Percentiles rank a stretch among this genome's conserved stretches.
Evolutionary conservation across 2,888 invertebrate species (phyloP).

Genomic region (Leptopilina myrica): DNA sequence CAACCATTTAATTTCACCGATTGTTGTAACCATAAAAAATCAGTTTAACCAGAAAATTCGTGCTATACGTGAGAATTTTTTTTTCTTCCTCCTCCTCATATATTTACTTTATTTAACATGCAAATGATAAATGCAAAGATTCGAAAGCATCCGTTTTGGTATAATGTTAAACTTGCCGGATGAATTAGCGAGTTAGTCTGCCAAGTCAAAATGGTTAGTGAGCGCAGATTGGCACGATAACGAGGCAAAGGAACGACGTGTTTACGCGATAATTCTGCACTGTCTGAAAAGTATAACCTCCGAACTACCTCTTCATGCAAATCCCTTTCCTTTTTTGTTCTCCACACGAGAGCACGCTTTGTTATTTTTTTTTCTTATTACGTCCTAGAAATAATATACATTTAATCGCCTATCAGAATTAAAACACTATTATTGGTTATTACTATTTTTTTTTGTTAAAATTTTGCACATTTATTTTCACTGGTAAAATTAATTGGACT

Average conservation of each 20-base stretch:
- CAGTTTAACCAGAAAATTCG: too few species aligned
- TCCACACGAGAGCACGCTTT: background rate
- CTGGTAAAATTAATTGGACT: too few species aligned
- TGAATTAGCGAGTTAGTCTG: constrained; percentile 31
- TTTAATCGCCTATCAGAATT: background rate
- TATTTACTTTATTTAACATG: constrained; percentile 11
- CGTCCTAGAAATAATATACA: background rate
- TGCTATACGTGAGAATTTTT: too few species aligned
- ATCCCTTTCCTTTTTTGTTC: background rate
- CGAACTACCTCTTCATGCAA: background rate
- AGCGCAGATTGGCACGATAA: constrained; percentile 29
- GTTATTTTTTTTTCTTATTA: background rate
- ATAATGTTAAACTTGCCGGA: constrained; percentile 18
- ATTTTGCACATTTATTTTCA: too few species aligned
- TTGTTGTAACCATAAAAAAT: too few species aligned
- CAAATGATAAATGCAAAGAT: constrained; percentile 31
- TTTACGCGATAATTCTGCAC: constrained; percentile 27
- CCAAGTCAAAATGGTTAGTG: constrained; percentile 28
- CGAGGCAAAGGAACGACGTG: constrained; percentile 26
- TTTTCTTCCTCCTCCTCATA: background rate
- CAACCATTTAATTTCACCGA: too few species aligned
- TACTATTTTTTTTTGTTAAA: too few species aligned
- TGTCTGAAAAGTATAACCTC: constrained; percentile 1
- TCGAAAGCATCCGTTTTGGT: constrained; percentile 18
- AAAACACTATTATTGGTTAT: too few species aligned